Conservation (phyloP, 2,113 vertebrate genomes). For the Saguinus imperator region DNA sequence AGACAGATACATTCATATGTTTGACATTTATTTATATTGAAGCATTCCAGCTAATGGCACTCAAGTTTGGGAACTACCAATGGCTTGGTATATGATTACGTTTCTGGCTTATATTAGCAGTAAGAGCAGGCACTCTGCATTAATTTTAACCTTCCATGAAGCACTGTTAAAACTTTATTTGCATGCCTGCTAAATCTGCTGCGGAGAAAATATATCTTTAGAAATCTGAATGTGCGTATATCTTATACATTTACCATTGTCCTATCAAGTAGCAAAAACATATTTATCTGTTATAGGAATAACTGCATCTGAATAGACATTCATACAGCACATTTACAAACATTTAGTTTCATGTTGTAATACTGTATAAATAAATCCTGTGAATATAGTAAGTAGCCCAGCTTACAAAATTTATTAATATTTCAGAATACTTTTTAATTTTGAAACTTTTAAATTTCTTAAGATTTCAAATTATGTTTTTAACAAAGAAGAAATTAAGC, state of each 20-base stretch:
- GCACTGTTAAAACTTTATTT: slow-evolving; percentile 43
- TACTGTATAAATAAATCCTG: background rate
- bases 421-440: background rate
- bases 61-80: background rate
- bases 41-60: background rate
- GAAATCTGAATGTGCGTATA: background rate
- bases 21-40: slow-evolving; percentile 34
- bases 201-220: slow-evolving; percentile 14
- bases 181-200: slow-evolving; percentile 44
- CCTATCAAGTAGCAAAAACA: background rate
- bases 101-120: slow-evolving; percentile 42
- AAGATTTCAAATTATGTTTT: background rate
- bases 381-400: background rate
- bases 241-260: slow-evolving; percentile 42
- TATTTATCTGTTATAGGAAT: slow-evolving; percentile 35
- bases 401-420: background rate
- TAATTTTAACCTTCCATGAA: slow-evolving; percentile 15
- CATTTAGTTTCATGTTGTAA: background rate
- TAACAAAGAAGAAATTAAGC: background rate
- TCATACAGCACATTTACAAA: slow-evolving; percentile 17
- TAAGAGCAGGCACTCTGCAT: background rate
- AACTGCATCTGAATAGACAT: background rate
- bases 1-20: background rate
- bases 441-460: background rate
- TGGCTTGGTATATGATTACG: slow-evolving; percentile 6